phyloP scores from a whole-genome alignment of 35 echinoderm and acorn worm genomes.

The Apostichopus japonicus region DNA sequence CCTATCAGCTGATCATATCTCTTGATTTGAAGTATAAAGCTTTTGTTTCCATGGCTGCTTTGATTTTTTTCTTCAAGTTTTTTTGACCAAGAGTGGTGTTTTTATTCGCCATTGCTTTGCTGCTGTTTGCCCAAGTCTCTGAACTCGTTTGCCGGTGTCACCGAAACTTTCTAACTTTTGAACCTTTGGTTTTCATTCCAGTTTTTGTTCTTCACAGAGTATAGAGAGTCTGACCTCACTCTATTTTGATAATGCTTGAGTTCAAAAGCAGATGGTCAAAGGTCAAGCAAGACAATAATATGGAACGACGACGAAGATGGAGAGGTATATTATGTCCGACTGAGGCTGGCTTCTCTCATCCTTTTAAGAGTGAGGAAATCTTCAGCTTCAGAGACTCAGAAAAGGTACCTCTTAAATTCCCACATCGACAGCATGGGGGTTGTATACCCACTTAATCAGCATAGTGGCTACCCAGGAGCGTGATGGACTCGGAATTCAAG shows the following conservation, averaged over 20 bases:
- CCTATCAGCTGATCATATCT: no score
- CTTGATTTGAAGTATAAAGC: background rate
- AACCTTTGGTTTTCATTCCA: constrained; percentile 42
- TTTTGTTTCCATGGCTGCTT: background rate
- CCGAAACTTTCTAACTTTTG: constrained; percentile 34
- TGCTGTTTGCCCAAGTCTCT: constrained; percentile 32
- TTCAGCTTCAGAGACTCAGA: no score
- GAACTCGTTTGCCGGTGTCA: constrained; percentile 41
- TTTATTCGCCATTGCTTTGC: background rate
- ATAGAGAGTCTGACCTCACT: constrained; percentile 65
- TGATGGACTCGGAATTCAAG: no score
- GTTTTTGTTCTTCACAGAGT: constrained; percentile 69
- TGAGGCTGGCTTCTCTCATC: background rate
- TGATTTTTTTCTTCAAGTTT: background rate
- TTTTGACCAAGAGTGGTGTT: background rate
- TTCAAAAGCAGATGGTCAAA: constrained; percentile 9
- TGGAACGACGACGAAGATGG: background rate
- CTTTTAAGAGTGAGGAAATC: background rate
- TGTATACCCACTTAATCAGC: no score
- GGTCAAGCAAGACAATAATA: background rate
- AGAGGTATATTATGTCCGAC: background rate
- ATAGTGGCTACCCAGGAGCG: no score
- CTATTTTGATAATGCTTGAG: constrained; percentile 45
- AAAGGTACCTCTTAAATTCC: no score
- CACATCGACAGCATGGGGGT: no score